These are phyloP conservation scores for Turritopsis dohrnii DNA, from an alignment of 30 jellyfish, hydroid and myxozoan genomes.

Conservation along the genomic window DNA sequence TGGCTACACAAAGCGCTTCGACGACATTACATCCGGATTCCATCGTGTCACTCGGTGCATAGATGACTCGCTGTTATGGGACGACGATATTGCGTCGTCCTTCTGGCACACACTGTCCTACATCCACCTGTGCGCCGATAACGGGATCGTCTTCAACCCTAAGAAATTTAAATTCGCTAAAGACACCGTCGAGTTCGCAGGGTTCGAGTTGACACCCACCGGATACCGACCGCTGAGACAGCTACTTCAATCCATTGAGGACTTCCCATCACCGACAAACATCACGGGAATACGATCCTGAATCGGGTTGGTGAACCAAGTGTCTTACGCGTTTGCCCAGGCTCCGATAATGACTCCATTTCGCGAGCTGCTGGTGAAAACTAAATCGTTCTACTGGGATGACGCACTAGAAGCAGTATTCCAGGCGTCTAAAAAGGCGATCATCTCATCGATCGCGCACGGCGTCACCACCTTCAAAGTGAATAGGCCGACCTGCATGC, in stretches of 20 bases:
- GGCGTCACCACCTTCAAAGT: too few species aligned
- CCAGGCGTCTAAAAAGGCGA: too few species aligned
- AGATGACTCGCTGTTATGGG: constrained; percentile 29
- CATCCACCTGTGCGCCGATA: constrained; percentile 3
- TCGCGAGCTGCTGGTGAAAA: constrained; percentile 10
- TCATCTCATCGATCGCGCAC: too few species aligned
- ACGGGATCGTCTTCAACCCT: constrained; percentile 36
- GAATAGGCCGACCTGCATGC: too few species aligned
- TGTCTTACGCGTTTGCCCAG: constrained; percentile 23
- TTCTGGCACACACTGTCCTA: constrained; percentile 4
- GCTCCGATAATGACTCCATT: constrained; percentile 33
- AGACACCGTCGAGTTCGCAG: constrained; percentile 19
- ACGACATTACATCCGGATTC: not conserved
- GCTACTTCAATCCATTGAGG: constrained; percentile 16
- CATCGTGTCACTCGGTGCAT: not conserved
- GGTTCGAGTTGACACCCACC: not conserved
- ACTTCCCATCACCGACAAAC: constrained; percentile 31
- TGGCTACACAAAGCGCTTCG: constrained; percentile 13
- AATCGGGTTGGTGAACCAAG: constrained; percentile 31
- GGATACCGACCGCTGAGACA: constrained; percentile 13
- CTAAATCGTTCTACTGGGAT: constrained; percentile 27
- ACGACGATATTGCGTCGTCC: constrained; percentile 4
- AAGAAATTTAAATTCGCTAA: constrained; percentile 2
- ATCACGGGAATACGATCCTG: constrained; percentile 25
- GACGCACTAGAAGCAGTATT: too few species aligned